Conservation (phyloP, 2,888 invertebrate genomes). For the Encarsia formosa region DNA sequence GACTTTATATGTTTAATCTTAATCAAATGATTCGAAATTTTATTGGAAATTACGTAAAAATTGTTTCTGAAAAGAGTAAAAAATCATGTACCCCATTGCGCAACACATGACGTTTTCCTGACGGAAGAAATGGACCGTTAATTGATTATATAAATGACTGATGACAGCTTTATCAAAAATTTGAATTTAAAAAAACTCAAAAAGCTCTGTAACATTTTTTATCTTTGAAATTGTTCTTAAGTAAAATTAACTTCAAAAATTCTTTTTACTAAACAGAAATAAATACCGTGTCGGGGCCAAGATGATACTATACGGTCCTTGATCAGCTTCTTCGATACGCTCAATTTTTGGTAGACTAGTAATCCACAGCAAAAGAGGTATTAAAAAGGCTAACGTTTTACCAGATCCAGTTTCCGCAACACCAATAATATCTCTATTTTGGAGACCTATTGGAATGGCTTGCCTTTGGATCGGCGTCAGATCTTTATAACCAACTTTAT, state of each 20-base stretch:
- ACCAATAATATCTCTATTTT: conserved; percentile 95
- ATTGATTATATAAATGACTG: too few relatives aligned
- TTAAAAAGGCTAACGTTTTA: conserved; percentile 96
- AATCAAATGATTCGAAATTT: too few relatives aligned
- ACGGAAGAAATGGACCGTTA: too few relatives aligned
- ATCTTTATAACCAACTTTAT: conserved; percentile 92
- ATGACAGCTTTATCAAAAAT: too few relatives aligned
- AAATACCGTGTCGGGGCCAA: conserved; percentile 86
- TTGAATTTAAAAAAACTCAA: too few relatives aligned
- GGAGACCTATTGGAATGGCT: conserved; percentile 96
- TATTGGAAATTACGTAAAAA: too few relatives aligned
- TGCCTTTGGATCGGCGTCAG: conserved; percentile 99
- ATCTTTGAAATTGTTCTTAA: too few relatives aligned
- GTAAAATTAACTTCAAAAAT: neutral
- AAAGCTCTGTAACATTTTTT: too few relatives aligned
- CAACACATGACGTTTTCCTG: too few relatives aligned
- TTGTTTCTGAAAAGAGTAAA: too few relatives aligned
- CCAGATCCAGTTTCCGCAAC: conserved; percentile 99
- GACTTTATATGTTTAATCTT: too few relatives aligned
- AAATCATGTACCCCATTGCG: too few relatives aligned
- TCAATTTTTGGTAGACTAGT: conserved; percentile 95
- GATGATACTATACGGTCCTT: conserved; percentile 98
- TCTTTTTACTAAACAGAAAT: neutral
- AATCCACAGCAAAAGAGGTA: conserved; percentile 96
- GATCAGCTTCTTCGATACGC: conserved; percentile 82